These are phyloP conservation scores for Candoia aspera DNA, from an alignment of 2,113 vertebrate species.

Conservation along the genomic window DNA sequence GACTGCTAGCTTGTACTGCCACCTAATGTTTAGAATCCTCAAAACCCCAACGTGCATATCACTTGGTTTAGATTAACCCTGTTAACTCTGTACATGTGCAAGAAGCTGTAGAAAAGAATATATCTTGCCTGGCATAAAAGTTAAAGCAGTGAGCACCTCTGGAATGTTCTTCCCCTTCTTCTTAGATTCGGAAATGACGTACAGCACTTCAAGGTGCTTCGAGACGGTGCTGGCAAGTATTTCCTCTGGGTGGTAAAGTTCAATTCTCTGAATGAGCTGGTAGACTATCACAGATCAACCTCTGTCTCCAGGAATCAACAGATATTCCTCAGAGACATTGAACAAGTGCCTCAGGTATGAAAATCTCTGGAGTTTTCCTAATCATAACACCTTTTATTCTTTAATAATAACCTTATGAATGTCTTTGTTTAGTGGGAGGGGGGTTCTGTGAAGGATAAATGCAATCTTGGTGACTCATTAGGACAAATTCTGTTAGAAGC, in stretches of 20 bases:
- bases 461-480: neutral
- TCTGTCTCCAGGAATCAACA: slow-evolving; percentile 99
- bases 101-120: neutral
- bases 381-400: neutral
- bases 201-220: slow-evolving; percentile 98
- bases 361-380: neutral
- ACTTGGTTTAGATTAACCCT: neutral
- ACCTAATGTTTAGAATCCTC: slow-evolving; percentile 42
- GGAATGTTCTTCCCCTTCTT: neutral
- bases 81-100: neutral
- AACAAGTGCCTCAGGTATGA: slow-evolving; percentile 95
- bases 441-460: neutral
- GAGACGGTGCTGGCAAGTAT: slow-evolving; percentile 97
- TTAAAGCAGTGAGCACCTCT: neutral
- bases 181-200: slow-evolving; percentile 97
- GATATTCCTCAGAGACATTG: slow-evolving; percentile 97
- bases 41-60: neutral
- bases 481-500: neutral
- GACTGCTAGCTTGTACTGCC: slow-evolving; percentile 45
- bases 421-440: neutral
- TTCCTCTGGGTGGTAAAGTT: slow-evolving; percentile 99
- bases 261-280: slow-evolving; percentile 97
- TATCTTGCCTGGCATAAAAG: neutral
- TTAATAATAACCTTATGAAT: neutral
- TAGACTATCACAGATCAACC: slow-evolving; percentile 97